Percentiles rank a stretch among this genome's conserved stretches.
phyloP scores from a whole-genome alignment of 2,888 invertebrate genomes.

The Dicyrtomina minuta region DNA sequence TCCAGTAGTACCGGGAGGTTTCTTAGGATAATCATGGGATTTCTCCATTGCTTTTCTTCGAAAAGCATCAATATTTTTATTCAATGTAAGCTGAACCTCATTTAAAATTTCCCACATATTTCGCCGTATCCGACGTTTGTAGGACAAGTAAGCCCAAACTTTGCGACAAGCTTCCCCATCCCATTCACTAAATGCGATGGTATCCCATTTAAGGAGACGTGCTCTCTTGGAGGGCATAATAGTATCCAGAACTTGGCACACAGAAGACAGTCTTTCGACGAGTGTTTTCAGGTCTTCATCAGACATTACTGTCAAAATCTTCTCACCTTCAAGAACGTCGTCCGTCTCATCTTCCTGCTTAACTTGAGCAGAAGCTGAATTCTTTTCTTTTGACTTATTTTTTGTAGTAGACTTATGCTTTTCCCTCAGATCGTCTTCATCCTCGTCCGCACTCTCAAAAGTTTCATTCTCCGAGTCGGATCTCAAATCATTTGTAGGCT shows the following conservation, averaged over 20 bases:
- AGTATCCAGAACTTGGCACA: constrained; percentile 30
- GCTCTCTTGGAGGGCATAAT: constrained; percentile 13
- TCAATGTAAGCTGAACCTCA: constrained; percentile 36
- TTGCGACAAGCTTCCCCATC: constrained; percentile 35
- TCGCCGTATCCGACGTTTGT: constrained; percentile 37
- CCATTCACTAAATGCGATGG: constrained; percentile 42
- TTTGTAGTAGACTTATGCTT: too few relatives aligned
- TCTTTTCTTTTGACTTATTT: too few relatives aligned
- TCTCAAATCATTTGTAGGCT: not conserved
- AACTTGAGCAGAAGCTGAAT: too few relatives aligned
- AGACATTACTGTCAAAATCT: not conserved
- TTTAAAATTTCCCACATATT: constrained; percentile 46
- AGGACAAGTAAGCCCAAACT: constrained; percentile 40
- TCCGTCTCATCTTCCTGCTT: not conserved
- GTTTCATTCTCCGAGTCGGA: not conserved
- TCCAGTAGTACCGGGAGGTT: constrained; percentile 5
- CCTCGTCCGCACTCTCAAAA: constrained; percentile 8
- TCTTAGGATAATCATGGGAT: constrained; percentile 40
- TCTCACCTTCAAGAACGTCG: constrained; percentile 4
- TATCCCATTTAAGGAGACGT: constrained; percentile 39
- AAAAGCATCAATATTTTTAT: constrained; percentile 18
- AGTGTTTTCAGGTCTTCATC: constrained; percentile 3
- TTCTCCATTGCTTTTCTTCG: constrained; percentile 31
- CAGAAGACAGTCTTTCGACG: not conserved
- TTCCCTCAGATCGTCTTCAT: constrained; percentile 1